These are phyloP conservation scores for Latrodectus geometricus DNA, from an alignment of 1,140 invertebrate species.

Conservation along the genomic window DNA sequence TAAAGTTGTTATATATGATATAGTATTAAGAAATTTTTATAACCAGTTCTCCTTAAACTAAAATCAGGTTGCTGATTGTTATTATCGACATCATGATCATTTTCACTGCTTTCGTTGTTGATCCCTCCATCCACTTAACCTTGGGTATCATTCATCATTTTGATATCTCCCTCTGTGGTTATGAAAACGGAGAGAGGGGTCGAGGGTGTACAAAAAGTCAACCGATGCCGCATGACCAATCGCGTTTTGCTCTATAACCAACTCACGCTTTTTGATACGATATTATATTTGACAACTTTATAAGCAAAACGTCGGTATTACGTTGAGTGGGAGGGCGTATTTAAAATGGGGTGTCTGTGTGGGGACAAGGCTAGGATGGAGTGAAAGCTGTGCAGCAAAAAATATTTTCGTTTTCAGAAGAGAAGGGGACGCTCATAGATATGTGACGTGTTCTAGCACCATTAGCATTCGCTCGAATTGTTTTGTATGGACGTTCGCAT, in stretches of 20 bases:
- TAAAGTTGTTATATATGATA: no score
- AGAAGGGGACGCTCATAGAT: constrained; percentile 16
- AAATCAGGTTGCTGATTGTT: no score
- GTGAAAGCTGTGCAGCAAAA: constrained; percentile 16
- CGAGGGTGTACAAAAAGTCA: not conserved
- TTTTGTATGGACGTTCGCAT: constrained; percentile 29
- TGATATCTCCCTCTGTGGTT: not conserved
- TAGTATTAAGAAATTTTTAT: no score
- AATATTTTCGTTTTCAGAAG: not conserved
- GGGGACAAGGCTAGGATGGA: constrained; percentile 1
- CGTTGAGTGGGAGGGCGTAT: not conserved
- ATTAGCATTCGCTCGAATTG: constrained; percentile 37
- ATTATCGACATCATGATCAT: no score
- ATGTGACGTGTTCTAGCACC: constrained; percentile 26
- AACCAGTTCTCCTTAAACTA: no score
- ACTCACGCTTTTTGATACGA: not conserved
- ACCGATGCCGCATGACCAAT: constrained; percentile 23
- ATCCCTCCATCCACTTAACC: constrained; percentile 47
- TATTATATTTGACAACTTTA: constrained; percentile 44
- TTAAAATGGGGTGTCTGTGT: constrained; percentile 1
- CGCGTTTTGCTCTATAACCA: constrained; percentile 21
- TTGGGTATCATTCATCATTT: constrained; percentile 31
- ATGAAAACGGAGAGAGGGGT: not conserved
- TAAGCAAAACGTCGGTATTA: constrained; percentile 9
- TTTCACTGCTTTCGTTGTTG: not conserved